Evolutionary conservation across 2,888 invertebrate genomes (phyloP).

Genomic region (Pheosia gnoma): DNA sequence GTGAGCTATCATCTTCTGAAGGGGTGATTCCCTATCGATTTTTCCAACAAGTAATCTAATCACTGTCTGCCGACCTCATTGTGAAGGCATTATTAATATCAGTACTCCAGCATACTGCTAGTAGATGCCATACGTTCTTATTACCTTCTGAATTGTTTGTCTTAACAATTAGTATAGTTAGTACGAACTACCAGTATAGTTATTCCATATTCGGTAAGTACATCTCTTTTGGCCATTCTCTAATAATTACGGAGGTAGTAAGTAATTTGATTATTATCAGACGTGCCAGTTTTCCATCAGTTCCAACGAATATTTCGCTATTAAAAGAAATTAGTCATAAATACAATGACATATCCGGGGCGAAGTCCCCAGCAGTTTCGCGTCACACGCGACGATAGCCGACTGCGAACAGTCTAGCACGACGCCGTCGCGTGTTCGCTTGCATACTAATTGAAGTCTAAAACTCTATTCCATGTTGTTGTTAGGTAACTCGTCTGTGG

Average conservation of each 20-base stretch:
- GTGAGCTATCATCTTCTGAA: constrained; percentile 20
- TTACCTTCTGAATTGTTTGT: background rate
- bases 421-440: constrained; percentile 54
- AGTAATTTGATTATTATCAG: constrained; percentile 10
- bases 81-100: constrained; percentile 12
- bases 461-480: constrained; percentile 22
- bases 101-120: background rate
- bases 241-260: background rate
- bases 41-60: constrained; percentile 17
- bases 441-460: constrained; percentile 20
- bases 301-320: constrained; percentile 33
- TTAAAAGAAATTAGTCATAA: constrained; percentile 53
- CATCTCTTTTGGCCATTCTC: background rate
- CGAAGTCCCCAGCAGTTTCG: constrained; percentile 54
- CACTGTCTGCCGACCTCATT: constrained; percentile 13
- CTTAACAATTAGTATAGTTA: background rate
- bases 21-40: constrained; percentile 22
- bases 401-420: constrained; percentile 42
- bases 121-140: background rate
- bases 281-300: constrained; percentile 34
- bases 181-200: too few relatives aligned
- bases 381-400: constrained; percentile 35
- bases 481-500: constrained; percentile 10
- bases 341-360: constrained; percentile 43
- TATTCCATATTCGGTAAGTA: background rate